Evolutionary conservation across 2,113 vertebrate species (phyloP), one percentile per base, ranked within the genome.

Genomic region (Glaucomys volans): DNA sequence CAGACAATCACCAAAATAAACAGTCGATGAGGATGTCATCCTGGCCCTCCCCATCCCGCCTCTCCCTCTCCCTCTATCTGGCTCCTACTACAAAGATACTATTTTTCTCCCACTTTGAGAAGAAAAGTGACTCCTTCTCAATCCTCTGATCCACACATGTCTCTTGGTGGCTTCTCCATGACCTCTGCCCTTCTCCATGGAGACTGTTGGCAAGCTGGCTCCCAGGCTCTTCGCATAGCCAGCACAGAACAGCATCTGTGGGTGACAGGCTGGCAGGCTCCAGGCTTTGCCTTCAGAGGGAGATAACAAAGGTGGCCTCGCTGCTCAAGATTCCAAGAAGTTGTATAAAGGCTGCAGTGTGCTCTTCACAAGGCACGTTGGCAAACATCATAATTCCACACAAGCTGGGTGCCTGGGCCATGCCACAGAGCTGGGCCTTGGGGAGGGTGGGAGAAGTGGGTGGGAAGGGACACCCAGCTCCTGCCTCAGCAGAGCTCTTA

Each of bases 161-260:
- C 91, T 94, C 93, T 91, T 59, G 26, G 87, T 96, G 96, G 95
- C 96, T 97, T 92, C 62, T 71, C 64, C 94, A 71, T 97, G 97
- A 97, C 97, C 96, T 98, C 97, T 97, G 97, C 91, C 97, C 83
- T 98, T 98, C 98, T 98, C 98, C 98, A 98, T 98, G 98, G 98
- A 98, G 98, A 98, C 97, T 5, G 79, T 87, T 74, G 30, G 95
- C 82, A 93, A 95, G 71, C 90, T 96, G 89, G 94, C 81, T 95
- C 88, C 86, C 86, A 0, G 62, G 85, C 90, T 95, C 82, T 76
- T 74, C 80, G 69, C 4, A 11, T 44, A 85, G 85, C 86, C 8
- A 66, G 50, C 8, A 10, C 13, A 42, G 35, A 81, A 20, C 40
- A 18, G 4, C 0, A 9, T 52, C 95, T 90, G 6, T 83, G 44